These are phyloP conservation scores for Salvelinus alpinus DNA, from an alignment of 2,113 vertebrate species.

Conservation along the genomic window DNA sequence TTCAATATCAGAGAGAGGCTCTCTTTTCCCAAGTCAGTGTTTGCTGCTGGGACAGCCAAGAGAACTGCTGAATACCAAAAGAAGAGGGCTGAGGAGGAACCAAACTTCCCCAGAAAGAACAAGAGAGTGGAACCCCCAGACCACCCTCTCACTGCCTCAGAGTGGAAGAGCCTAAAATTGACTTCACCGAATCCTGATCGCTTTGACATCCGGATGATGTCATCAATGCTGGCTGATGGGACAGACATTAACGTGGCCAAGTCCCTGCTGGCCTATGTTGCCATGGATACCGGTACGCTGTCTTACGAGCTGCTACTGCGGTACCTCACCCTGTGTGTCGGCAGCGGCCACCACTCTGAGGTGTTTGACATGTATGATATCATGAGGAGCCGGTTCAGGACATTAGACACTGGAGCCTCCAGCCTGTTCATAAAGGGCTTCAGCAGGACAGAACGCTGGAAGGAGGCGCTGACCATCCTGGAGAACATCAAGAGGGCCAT, in stretches of 20 bases:
- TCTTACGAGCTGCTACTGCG: constrained; percentile 80
- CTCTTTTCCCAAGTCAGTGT: constrained; percentile 63
- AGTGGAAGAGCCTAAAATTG: constrained; percentile 81
- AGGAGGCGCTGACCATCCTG: constrained; percentile 77
- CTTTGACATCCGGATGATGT: constrained; percentile 81
- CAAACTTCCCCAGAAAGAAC: not conserved
- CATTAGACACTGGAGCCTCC: constrained; percentile 80
- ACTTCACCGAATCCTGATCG: constrained; percentile 33
- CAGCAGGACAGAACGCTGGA: constrained; percentile 81
- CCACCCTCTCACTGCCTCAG: constrained; percentile 74
- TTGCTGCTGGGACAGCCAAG: constrained; percentile 81
- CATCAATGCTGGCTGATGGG: constrained; percentile 53
- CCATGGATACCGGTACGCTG: constrained; percentile 77
- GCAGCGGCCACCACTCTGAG: constrained; percentile 75
- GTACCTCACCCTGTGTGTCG: constrained; percentile 85
- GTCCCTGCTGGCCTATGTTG: constrained; percentile 84
- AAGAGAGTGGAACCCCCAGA: constrained; percentile 65
- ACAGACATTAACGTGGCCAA: constrained; percentile 78
- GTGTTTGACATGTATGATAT: constrained; percentile 85
- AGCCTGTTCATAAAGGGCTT: constrained; percentile 84
- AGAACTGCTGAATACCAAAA: constrained; percentile 61
- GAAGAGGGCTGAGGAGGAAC: constrained; percentile 39
- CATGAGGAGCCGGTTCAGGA: constrained; percentile 80
- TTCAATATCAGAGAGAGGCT: not conserved
- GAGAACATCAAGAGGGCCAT: constrained; percentile 78